Base-by-base conservation (phyloP, 2,797 vertebrate species). In the Leptodactylus fallax region DNA sequence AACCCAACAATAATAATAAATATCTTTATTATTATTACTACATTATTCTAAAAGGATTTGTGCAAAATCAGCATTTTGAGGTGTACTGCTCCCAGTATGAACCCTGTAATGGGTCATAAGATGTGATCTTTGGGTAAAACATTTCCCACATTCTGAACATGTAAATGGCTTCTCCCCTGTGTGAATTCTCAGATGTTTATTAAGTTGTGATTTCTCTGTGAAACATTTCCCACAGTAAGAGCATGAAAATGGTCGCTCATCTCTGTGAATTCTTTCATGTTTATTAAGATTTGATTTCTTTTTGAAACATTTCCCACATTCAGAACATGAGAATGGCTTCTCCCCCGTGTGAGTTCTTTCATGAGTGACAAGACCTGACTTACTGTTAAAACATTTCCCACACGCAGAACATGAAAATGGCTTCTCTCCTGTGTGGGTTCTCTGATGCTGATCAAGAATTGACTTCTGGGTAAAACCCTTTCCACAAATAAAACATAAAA, bases 351-450 rank as follows among this genome's bases (percentile, higher is more conserved):
- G 83, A 5, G 71, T 71, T 27, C 55, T 76, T 36, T 85, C 53
- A 23, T 85, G 83, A 9, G 17, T 74, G 49, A 49, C 16, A 6
- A 74, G 71, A 21, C 71, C 71, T n/a, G 45, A 65, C 58, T 51
- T 77, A 93, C 94, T 93, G n/a, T 92, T 83, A 25, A 83, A 51
- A 69, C 81, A 55, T 69, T 83, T 55, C 12, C 82, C 81, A n/a
- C 61, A 19, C 17, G 27, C 77, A 0, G 21, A 25, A 36, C 77
- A 79, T 25, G 77, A 79, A 36, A 47, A 79, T 11, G 77, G 77
- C 89, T 95, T 96, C 77, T 96, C 94, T 0, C 90, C 90, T 0
- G 93, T 93, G 76, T 93, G 93, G 19, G 89, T 92, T 90, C 92
- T 89, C 65, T 92, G 92, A 83, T 93, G 93, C 65, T 92, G 92